Base-by-base conservation (phyloP, 1,140 invertebrate species). In the Arctopsyche grandis region DNA sequence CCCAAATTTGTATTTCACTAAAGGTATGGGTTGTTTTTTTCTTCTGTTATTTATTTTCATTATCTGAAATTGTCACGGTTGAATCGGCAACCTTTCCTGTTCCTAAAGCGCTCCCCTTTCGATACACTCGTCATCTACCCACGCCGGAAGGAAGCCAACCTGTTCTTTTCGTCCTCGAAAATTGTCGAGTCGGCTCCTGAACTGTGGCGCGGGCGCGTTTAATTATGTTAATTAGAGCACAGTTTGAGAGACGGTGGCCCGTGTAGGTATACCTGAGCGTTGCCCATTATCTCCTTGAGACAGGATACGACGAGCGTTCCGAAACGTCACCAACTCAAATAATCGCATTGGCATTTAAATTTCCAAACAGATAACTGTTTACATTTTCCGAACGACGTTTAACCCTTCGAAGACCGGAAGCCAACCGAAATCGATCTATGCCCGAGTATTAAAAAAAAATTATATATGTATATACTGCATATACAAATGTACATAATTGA, bases 91-190 rank as follows among this genome's bases (percentile, higher is more conserved):
- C 71, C 74, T 63, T 76, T 76, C 46, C 74, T 76, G 46, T 44
- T 60, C 71, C 58, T 43, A 7, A 29, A 52, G 26, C 19, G 29
- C 56, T 26, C 22, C 74, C 48, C 16, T 5, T 60, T 76, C 22
- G 24, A 38, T 63, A n/a, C 16, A 21, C 21, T 76, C 63, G n/a
- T 66, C 63, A 48, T 63, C 74, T 63, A 66, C 58, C 56, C 9
- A 16, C 58, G 24, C 52, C 74, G 74, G 74, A 76, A 76, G 74
- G 74, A 76, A 76, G 74, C 74, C 74, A 76, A 76, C 74, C 74
- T 76, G 74, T 76, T 76, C 74, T 76, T 52, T 43, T 46, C 52
- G 69, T 24, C 29, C 3, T 71, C 63, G 24, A 66, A 66, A n/a
- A 24, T 26, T 24, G 7, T 19, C 56, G 9, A 60, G 56, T 19